These are phyloP conservation scores for Argyra leucocephala DNA, from an alignment of 2,888 invertebrate species.

Conservation along the genomic window DNA sequence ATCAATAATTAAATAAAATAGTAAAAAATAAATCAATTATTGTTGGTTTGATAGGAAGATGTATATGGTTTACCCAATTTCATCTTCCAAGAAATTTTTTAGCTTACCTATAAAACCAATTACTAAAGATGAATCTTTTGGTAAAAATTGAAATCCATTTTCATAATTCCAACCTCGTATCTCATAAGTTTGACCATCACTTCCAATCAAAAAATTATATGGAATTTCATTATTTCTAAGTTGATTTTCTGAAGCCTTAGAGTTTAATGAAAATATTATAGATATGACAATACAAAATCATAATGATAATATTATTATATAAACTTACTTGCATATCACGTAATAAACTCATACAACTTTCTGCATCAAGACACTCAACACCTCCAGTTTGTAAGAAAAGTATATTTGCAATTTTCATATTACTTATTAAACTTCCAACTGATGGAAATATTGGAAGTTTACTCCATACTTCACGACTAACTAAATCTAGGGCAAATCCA, in stretches of 20 bases:
- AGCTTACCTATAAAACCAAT: slow-evolving; percentile 44
- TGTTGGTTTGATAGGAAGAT: background rate
- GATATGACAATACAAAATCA: background rate
- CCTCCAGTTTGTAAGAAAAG: slow-evolving; percentile 45
- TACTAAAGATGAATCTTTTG: slow-evolving; percentile 34
- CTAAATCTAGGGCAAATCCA: slow-evolving; percentile 32
- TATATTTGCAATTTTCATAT: slow-evolving; percentile 36
- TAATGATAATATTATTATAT: background rate
- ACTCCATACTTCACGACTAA: slow-evolving; percentile 36
- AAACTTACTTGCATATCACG: slow-evolving; percentile 42
- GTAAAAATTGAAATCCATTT: slow-evolving; percentile 32
- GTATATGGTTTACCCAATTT: too few relatives aligned
- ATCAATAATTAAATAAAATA: slow-evolving; percentile 14
- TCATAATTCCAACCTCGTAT: slow-evolving; percentile 44
- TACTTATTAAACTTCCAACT: slow-evolving; percentile 24
- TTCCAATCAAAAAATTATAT: slow-evolving; percentile 47
- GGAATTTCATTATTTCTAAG: slow-evolving; percentile 31
- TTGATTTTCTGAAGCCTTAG: slow-evolving; percentile 12
- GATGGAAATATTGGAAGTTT: slow-evolving; percentile 17
- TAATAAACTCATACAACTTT: slow-evolving; percentile 38
- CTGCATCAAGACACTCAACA: slow-evolving; percentile 34
- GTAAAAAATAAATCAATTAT: slow-evolving; percentile 5
- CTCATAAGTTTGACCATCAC: slow-evolving; percentile 46
- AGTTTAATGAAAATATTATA: slow-evolving; percentile 7
- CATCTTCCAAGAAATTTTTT: background rate